Base-by-base conservation (phyloP, 2,888 invertebrate species). In the Dryadula phaetusa region DNA sequence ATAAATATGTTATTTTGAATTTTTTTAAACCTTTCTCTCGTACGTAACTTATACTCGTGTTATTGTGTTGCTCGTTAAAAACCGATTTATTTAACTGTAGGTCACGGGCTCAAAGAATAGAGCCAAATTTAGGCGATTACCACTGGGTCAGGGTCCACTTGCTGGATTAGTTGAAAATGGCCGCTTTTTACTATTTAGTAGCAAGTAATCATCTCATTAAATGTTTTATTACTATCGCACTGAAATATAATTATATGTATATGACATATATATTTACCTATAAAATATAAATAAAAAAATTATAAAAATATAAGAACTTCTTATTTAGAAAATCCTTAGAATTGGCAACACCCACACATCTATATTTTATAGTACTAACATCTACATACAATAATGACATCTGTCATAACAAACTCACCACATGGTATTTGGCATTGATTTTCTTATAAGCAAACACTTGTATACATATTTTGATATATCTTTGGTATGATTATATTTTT, bases 41-140 rank as follows among this genome's bases (percentile, higher is more conserved):
- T 44, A 34, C 52, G 18, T 16, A 12, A 12, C 16, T n/a, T 44
- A 32, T 8, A 14, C 18, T 10, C n/a, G 14, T 54, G 3, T 7
- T 32, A 56, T 58, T 44, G 56, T 28, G 52, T 28, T 18, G 40
- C 60, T 70, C 68, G 65, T 68, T 70, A 68, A 68, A 68, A 68
- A 65, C 28, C 67, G 34, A 70, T 70, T 70, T 65, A 64, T 68
- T 62, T 52, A 34, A 44, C 42, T 49, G 62, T 61, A 63, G 63
- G 61, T 67, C 40, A 62, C 18, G 37, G 46, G 20, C 32, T 34
- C 58, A 54, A 42, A 10, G 47, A 42, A 62, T 61, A 46, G 22
- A 60, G 46, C 70, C 44, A 64, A 65, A 65, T 49, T 58, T 65
- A 56, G 22, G 28, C 37, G 44, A 46, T 44, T 37, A 44, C 18